Conservation (phyloP, 2,888 invertebrate genomes). For the Eupsilia transversa region DNA sequence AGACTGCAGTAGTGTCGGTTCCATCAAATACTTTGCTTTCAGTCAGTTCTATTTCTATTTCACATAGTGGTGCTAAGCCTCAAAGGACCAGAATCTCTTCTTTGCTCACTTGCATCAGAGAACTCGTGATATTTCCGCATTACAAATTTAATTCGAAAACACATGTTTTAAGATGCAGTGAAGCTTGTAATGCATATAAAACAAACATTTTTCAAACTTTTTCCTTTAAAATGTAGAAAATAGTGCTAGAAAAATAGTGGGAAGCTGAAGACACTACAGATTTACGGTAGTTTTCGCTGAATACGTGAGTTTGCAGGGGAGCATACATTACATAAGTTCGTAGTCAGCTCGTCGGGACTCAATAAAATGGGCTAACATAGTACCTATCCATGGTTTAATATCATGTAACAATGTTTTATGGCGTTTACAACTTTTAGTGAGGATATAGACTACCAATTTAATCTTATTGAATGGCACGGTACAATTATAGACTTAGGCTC, state of each 20-base stretch:
- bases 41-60: no score
- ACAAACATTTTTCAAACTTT: not conserved
- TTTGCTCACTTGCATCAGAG: conserved; percentile 28
- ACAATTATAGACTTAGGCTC: not conserved
- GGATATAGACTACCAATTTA: conserved; percentile 8
- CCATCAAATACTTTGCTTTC: conserved; percentile 41
- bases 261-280: conserved; percentile 49
- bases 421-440: conserved; percentile 6
- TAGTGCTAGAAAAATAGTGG: conserved; percentile 20
- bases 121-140: conserved; percentile 22
- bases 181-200: conserved; percentile 14
- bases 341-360: conserved; percentile 45
- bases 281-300: conserved; percentile 56
- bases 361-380: conserved; percentile 41
- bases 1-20: not conserved
- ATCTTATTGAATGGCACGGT: not conserved
- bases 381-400: conserved; percentile 17
- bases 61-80: conserved; percentile 35
- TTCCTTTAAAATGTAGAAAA: conserved; percentile 24
- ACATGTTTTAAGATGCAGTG: conserved; percentile 11
- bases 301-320: conserved; percentile 42
- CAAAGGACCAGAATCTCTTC: conserved; percentile 37
- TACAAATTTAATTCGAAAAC: conserved; percentile 16
- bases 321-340: conserved; percentile 57
- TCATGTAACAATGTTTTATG: conserved; percentile 1